phyloP scores from a whole-genome alignment of 2,797 vertebrate genomes.

The Decapterus maruadsi region DNA sequence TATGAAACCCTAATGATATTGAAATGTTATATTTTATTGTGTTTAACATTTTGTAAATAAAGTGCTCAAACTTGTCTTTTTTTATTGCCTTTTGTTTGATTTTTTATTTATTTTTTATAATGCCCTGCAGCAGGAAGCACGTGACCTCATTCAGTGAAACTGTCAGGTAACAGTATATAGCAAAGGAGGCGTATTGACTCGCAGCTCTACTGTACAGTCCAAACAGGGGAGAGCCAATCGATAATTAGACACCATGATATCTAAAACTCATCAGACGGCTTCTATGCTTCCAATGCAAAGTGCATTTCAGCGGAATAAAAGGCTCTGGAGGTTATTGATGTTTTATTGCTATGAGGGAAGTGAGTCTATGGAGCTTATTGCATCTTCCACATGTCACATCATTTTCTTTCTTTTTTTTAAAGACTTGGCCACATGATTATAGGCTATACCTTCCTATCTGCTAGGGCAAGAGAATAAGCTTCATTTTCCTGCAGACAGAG shows the following conservation, averaged over 20 bases:
- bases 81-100: constrained; percentile 58
- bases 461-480: constrained; percentile 53
- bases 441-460: constrained; percentile 41
- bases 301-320: constrained; percentile 74
- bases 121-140: constrained; percentile 12
- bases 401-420: constrained; percentile 21
- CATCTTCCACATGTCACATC: constrained; percentile 61
- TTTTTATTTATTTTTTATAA: constrained; percentile 8
- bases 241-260: constrained; percentile 79
- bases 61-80: constrained; percentile 85
- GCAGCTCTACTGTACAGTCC: constrained; percentile 66
- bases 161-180: constrained; percentile 60
- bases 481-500: constrained; percentile 45
- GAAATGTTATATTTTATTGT: constrained; percentile 94
- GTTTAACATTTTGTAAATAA: constrained; percentile 93
- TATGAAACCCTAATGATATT: constrained; percentile 87
- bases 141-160: constrained; percentile 32
- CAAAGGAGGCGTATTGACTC: constrained; percentile 69
- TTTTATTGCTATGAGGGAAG: constrained; percentile 68
- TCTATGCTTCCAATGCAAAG: constrained; percentile 74
- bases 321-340: constrained; percentile 68
- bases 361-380: constrained; percentile 63
- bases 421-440: constrained; percentile 57
- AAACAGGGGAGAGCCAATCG: constrained; percentile 65
- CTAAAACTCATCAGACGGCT: constrained; percentile 75